These are phyloP conservation scores for Cinclus cinclus DNA, from an alignment of 2,113 vertebrate species.

Conservation along the genomic window DNA sequence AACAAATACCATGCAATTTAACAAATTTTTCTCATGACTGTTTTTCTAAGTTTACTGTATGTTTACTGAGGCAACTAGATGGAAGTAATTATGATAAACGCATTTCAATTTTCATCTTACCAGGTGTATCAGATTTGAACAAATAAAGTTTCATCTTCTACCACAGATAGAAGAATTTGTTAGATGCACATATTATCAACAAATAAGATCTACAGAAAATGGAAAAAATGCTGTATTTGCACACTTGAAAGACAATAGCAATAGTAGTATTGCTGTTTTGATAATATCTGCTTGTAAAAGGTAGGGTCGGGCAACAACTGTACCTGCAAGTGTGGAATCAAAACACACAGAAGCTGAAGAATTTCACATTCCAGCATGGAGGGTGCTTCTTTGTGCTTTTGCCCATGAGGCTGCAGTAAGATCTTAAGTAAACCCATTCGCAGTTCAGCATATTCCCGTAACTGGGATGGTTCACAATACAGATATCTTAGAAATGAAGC, in stretches of 20 bases:
- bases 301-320: neutral
- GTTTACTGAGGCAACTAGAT: neutral
- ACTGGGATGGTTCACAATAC: constrained; percentile 88
- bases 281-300: neutral
- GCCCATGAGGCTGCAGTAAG: constrained; percentile 70
- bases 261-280: neutral
- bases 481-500: constrained; percentile 88
- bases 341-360: constrained; percentile 79
- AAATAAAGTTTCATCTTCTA: neutral
- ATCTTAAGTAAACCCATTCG: constrained; percentile 83
- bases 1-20: neutral
- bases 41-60: neutral
- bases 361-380: constrained; percentile 65
- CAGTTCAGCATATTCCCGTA: constrained; percentile 82
- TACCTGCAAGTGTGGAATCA: constrained; percentile 88
- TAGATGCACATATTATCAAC: neutral
- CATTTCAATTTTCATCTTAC: neutral
- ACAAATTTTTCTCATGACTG: neutral
- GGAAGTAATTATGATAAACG: neutral
- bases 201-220: neutral
- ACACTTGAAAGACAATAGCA: neutral
- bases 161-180: neutral
- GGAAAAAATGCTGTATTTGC: neutral
- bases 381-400: neutral
- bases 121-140: neutral